Conservation (phyloP, 2,888 invertebrate genomes). For the Thalpophila matura region DNA sequence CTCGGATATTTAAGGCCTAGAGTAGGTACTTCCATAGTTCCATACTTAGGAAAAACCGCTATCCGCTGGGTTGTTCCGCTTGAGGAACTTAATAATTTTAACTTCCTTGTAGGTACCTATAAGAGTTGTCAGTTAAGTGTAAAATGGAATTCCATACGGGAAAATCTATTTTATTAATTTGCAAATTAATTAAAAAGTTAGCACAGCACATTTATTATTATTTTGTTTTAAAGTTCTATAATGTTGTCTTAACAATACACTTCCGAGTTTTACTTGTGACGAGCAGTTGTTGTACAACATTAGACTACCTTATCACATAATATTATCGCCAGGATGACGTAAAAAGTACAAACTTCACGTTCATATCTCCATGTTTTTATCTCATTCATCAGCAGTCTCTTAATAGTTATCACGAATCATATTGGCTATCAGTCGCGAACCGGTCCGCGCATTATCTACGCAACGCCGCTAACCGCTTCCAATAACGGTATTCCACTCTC, state of each 20-base stretch:
- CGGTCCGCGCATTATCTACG: slow-evolving; percentile 83
- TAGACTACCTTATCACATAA: neutral
- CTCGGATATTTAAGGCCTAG: slow-evolving; percentile 56
- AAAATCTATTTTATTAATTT: slow-evolving; percentile 14
- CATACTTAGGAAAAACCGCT: slow-evolving; percentile 48
- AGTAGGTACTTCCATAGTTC: no score
- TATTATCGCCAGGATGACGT: slow-evolving; percentile 6
- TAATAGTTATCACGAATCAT: slow-evolving; percentile 72
- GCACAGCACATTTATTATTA: slow-evolving; percentile 1
- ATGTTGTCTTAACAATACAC: neutral
- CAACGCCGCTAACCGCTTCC: slow-evolving; percentile 78
- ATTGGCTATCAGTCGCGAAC: slow-evolving; percentile 76
- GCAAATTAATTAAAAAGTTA: neutral
- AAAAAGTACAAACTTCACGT: slow-evolving; percentile 15
- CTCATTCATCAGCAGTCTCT: slow-evolving; percentile 68
- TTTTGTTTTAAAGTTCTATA: no score
- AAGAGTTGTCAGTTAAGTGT: slow-evolving; percentile 7
- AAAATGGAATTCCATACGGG: slow-evolving; percentile 18
- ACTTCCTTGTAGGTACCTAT: slow-evolving; percentile 31
- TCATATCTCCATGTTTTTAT: slow-evolving; percentile 61
- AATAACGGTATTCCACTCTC: slow-evolving; percentile 83
- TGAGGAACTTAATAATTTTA: slow-evolving; percentile 22
- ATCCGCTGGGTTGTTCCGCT: slow-evolving; percentile 32
- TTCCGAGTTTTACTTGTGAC: neutral
- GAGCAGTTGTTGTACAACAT: no score